Conservation (phyloP, 2,797 vertebrate species). For the Peromyscus eremicus region DNA sequence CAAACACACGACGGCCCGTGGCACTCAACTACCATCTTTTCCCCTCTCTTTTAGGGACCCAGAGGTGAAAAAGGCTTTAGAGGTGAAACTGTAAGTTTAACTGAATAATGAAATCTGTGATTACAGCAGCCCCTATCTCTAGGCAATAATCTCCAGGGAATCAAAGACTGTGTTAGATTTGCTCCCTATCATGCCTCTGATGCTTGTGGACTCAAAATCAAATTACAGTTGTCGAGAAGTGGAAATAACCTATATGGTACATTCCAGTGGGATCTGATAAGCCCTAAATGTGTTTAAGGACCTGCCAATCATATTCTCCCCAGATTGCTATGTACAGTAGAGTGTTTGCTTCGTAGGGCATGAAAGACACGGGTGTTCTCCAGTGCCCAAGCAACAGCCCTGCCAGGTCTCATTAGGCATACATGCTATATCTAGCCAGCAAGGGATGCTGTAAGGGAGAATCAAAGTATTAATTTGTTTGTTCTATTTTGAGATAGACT, state of each 20-base stretch:
- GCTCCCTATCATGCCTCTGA: neutral
- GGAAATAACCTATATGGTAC: neutral
- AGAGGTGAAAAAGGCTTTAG: slow-evolving; percentile 94
- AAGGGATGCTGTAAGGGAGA: neutral
- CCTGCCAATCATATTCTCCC: neutral
- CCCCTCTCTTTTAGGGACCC: slow-evolving; percentile 89
- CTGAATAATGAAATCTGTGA: neutral
- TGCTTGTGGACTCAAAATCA: slow-evolving; percentile 56
- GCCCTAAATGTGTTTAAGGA: neutral
- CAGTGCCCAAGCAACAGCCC: neutral
- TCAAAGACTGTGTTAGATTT: neutral
- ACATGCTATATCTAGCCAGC: neutral
- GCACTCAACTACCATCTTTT: slow-evolving; percentile 50
- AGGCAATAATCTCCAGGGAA: neutral
- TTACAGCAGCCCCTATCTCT: neutral
- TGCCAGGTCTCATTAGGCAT: neutral
- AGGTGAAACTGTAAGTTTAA: slow-evolving; percentile 95
- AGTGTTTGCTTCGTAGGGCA: neutral
- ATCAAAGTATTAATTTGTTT: neutral
- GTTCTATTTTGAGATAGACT: neutral
- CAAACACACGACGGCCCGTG: slow-evolving; percentile 16
- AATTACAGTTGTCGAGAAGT: slow-evolving; percentile 44
- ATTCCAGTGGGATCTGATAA: slow-evolving; percentile 1
- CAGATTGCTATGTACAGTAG: neutral
- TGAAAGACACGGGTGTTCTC: neutral